Evolutionary conservation across 2,888 invertebrate species (phyloP), one percentile per base, ranked within the genome.

Genomic region (Nemotelus nigrinus): DNA sequence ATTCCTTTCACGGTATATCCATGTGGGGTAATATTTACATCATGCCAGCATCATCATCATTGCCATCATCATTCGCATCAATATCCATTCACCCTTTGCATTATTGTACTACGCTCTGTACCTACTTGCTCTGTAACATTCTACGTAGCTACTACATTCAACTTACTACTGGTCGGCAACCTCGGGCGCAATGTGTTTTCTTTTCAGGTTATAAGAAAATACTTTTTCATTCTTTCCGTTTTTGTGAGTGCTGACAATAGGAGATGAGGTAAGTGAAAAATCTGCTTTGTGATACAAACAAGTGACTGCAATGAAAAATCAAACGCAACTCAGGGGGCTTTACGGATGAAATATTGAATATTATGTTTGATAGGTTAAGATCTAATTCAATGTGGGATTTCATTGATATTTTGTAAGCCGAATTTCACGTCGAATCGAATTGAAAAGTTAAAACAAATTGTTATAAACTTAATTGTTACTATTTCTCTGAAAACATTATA

Each of bases 1-100:
- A 78, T 71, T 78, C 72, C 63, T 76, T 78, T 79, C 77, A 71
- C 60, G 25, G 70, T 64, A 65, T 76, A 55, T n/a, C 67, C 41
- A 65, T 50, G 76, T 25, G 50, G 65, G 65, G 76, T 53, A 45
- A 64, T 55, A 65, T 65, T 65, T 65, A 65, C 76, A 76, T 76
- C 65, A 67, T 50, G 65, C 63, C 50, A 76, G 45, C 76, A 76
- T 53, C 57, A 76, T 76, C 55, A 65, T 76, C 64, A 57, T 2
- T 71, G 64, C n/a, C 64, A 45, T 64, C 64, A 44, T 64, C 45
- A 64, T 64, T 6, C 43, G 64, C 39, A 43, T 64, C n/a, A 43
- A 44, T 44, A 64, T 64, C 5, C 64, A 44, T 47, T 25, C 67
- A 67, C 67, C 67, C 67, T 47, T 25, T 67, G 45, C 47, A 67